Evolutionary conservation across 2,113 vertebrate genomes (phyloP).

Genomic region (Alouatta palliata): DNA sequence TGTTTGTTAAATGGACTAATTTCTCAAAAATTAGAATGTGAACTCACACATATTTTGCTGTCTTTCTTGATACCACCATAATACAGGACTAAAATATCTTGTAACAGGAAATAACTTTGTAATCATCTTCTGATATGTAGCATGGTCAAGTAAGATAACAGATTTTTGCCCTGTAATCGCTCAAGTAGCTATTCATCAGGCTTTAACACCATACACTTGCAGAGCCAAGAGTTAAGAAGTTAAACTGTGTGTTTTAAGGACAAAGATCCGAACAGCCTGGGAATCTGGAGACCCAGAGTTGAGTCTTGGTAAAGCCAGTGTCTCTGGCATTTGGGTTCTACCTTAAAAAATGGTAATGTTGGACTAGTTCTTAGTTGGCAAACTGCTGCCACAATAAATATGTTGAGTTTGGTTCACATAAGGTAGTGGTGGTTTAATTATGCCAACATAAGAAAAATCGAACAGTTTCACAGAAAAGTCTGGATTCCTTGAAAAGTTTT

Average conservation of each 20-base stretch:
- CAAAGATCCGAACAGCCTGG: background rate
- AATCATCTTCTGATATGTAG: background rate
- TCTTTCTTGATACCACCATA: background rate
- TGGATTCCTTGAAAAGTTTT: background rate
- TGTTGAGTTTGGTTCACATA: background rate
- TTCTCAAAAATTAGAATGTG: slow-evolving; percentile 49
- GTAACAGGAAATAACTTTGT: slow-evolving; percentile 38
- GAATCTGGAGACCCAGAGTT: background rate
- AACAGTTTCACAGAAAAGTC: background rate
- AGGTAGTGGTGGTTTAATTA: slow-evolving; percentile 26
- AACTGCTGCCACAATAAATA: background rate
- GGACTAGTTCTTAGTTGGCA: background rate
- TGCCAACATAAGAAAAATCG: background rate
- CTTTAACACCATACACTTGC: background rate
- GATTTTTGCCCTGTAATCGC: background rate
- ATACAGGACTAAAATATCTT: background rate
- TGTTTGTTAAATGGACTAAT: background rate
- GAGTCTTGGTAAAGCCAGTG: background rate
- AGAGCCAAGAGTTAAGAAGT: background rate
- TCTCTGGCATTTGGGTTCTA: background rate
- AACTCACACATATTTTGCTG: background rate
- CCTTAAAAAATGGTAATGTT: background rate
- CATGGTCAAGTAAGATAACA: background rate
- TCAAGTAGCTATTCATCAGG: background rate
- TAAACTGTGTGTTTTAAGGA: background rate